Percentiles rank a stretch among this genome's conserved stretches.
These are phyloP conservation scores for Halocynthia aurantium DNA, from an alignment of 23 tunicate genomes.

Conservation along the genomic window DNA sequence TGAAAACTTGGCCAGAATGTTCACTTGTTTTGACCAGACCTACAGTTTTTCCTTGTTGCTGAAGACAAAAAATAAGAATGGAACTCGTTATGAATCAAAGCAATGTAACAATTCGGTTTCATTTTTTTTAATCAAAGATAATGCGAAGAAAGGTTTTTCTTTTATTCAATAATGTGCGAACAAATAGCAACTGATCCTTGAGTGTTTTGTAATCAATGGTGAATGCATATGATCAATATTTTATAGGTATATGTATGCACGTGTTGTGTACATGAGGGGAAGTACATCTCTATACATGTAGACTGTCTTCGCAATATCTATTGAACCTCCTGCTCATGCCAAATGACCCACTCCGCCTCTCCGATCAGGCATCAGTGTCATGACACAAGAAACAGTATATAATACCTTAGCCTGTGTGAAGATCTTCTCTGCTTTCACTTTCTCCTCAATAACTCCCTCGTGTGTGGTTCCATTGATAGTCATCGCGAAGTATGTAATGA, in stretches of 20 bases:
- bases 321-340: no score
- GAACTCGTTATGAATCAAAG: no score
- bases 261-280: no score
- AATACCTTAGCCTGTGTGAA: conserved; percentile 1
- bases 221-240: not conserved
- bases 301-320: no score
- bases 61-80: not conserved
- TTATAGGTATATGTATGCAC: not conserved
- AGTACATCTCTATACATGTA: no score
- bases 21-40: conserved; percentile 9
- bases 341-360: not conserved
- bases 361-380: not conserved
- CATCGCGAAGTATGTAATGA: not conserved
- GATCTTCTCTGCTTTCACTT: not conserved
- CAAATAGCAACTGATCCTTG: no score
- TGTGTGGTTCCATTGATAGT: not conserved
- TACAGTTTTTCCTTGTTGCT: not conserved
- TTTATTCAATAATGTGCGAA: no score
- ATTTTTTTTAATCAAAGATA: no score
- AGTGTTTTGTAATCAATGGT: not conserved
- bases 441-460: not conserved
- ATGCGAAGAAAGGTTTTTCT: no score
- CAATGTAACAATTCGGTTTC: no score
- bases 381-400: not conserved
- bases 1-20: not conserved